These are phyloP conservation scores for Denticeps clupeoides DNA, from an alignment of 2,797 vertebrate genomes.

Conservation along the genomic window DNA sequence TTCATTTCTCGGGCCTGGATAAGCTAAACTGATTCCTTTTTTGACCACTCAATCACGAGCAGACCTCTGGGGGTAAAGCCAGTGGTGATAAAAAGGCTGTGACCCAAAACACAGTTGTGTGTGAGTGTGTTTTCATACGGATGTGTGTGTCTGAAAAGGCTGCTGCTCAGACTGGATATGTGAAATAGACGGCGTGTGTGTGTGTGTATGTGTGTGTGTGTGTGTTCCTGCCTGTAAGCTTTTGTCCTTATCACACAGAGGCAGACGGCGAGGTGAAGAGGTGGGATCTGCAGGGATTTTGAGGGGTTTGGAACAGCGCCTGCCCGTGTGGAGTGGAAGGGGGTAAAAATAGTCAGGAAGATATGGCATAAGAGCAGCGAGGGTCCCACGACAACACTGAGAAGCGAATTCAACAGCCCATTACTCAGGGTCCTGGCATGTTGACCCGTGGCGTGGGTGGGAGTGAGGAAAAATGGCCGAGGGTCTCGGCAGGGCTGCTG, in stretches of 20 bases:
- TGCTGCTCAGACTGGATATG: not conserved
- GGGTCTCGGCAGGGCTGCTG: constrained; percentile 18
- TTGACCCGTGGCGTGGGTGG: constrained; percentile 11
- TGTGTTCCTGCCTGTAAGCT: no score
- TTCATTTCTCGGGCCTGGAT: constrained; percentile 10
- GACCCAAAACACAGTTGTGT: constrained; percentile 6
- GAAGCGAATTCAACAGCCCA: constrained; percentile 19
- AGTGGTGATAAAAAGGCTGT: not conserved
- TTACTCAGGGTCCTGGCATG: constrained; percentile 17
- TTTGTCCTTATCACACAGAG: constrained; percentile 35
- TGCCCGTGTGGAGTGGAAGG: no score
- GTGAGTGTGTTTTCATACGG: constrained; percentile 21
- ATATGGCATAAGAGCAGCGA: no score
- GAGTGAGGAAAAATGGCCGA: constrained; percentile 24
- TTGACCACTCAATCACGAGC: not conserved
- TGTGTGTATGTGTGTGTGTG: no score
- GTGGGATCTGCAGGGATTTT: no score
- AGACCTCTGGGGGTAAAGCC: not conserved
- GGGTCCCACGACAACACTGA: no score
- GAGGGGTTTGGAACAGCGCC: no score
- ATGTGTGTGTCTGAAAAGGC: constrained; percentile 7
- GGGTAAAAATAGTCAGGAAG: no score
- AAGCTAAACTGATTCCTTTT: not conserved
- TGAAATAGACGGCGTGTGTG: not conserved
- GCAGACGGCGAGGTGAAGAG: no score